These are phyloP conservation scores for Danio choprae DNA, from an alignment of 2,797 vertebrate genomes.

Conservation along the genomic window DNA sequence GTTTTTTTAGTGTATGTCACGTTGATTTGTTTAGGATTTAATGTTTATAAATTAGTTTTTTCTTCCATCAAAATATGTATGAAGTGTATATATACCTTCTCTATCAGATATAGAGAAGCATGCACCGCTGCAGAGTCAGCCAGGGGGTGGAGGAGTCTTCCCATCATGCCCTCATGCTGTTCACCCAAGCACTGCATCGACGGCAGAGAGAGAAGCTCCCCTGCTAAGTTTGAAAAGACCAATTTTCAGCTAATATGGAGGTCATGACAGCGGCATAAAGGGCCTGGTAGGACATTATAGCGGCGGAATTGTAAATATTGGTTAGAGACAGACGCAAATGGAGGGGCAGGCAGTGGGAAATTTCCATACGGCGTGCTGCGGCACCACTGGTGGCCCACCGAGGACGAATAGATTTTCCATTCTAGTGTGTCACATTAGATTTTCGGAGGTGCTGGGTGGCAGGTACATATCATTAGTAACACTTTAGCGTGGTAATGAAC, in stretches of 20 bases:
- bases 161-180: slow-evolving; percentile 63
- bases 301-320: slow-evolving; percentile 96
- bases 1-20: too few relatives aligned
- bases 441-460: slow-evolving; percentile 97
- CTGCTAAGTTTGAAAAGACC: slow-evolving; percentile 85
- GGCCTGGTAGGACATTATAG: slow-evolving; percentile 99
- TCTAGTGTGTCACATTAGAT: slow-evolving; percentile 97
- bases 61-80: background rate
- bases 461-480: slow-evolving; percentile 99
- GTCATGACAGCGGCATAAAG: slow-evolving; percentile 91
- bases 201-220: slow-evolving; percentile 64
- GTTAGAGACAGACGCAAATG: slow-evolving; percentile 91
- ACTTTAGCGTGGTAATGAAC: slow-evolving; percentile 97
- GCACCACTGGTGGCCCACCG: slow-evolving; percentile 76
- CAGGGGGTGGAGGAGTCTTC: slow-evolving; percentile 10
- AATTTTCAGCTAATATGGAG: slow-evolving; percentile 97
- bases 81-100: background rate
- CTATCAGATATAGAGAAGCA: slow-evolving; percentile 16
- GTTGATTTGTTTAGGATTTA: too few relatives aligned
- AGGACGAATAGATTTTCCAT: slow-evolving; percentile 89
- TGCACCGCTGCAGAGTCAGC: slow-evolving; percentile 26
- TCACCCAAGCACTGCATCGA: slow-evolving; percentile 57
- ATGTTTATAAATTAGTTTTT: background rate
- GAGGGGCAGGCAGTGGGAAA: slow-evolving; percentile 84
- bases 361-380: slow-evolving; percentile 82